Percentiles rank a stretch among this genome's conserved stretches.
These are phyloP conservation scores for Zootermopsis nevadensis DNA, from an alignment of 2,888 invertebrate species.

Conservation along the genomic window DNA sequence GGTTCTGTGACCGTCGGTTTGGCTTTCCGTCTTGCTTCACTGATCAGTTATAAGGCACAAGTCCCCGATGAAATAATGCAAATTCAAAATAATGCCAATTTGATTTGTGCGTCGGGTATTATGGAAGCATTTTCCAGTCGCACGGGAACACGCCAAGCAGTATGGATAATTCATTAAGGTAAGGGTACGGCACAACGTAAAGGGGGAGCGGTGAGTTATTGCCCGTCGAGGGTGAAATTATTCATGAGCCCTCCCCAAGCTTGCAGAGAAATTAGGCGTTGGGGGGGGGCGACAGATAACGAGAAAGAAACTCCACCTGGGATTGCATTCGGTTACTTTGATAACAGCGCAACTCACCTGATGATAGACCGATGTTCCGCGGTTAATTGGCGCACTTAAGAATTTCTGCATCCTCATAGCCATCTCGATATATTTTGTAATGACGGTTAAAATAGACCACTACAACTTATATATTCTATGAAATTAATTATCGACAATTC, in stretches of 20 bases:
- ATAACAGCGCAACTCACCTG: neutral
- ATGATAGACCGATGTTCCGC: neutral
- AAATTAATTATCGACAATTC: no score
- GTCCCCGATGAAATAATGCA: no score
- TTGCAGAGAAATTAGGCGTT: conserved; percentile 28
- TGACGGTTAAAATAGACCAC: no score
- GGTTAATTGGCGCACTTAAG: no score
- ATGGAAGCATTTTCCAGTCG: conserved; percentile 26
- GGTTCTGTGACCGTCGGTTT: no score
- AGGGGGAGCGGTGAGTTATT: conserved; percentile 30
- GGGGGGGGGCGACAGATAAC: neutral
- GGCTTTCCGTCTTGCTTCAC: no score
- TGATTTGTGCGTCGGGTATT: conserved; percentile 8
- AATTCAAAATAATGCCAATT: neutral
- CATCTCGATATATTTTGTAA: no score
- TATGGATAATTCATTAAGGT: conserved; percentile 34
- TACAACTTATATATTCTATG: no score
- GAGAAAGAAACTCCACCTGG: neutral
- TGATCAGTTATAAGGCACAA: no score
- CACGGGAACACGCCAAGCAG: neutral
- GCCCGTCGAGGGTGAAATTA: conserved; percentile 40
- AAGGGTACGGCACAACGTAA: neutral
- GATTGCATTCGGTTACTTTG: neutral
- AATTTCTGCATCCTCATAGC: no score
- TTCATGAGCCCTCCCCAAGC: conserved; percentile 25